phyloP scores from a whole-genome alignment of 2,888 invertebrate species.

The Pheosia gnoma region DNA sequence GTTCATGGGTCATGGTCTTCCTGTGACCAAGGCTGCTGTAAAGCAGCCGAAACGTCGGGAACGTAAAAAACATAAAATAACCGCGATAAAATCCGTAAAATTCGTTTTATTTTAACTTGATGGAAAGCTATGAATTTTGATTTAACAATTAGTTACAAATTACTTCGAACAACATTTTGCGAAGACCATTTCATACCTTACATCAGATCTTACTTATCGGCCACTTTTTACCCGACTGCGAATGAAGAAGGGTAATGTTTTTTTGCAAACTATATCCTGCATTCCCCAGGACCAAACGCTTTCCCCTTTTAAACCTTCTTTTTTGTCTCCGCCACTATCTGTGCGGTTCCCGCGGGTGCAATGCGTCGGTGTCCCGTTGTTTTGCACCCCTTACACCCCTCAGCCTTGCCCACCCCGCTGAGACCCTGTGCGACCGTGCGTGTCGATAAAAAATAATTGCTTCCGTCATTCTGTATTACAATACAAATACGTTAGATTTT shows the following conservation, averaged over 20 bases:
- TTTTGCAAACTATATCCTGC: neutral
- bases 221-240: too few species aligned
- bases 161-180: too few species aligned
- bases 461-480: slow-evolving; percentile 69
- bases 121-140: too few species aligned
- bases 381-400: slow-evolving; percentile 40
- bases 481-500: slow-evolving; percentile 54
- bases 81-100: too few species aligned
- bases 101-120: too few species aligned
- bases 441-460: slow-evolving; percentile 82
- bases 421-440: slow-evolving; percentile 66
- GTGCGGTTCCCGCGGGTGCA: slow-evolving; percentile 74
- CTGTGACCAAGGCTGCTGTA: too few species aligned
- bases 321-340: slow-evolving; percentile 55
- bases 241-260: neutral
- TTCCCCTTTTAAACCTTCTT: slow-evolving; percentile 63
- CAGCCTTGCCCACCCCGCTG: slow-evolving; percentile 22
- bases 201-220: too few species aligned
- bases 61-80: too few species aligned
- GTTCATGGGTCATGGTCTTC: too few species aligned
- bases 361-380: slow-evolving; percentile 69
- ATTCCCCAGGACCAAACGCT: slow-evolving; percentile 41
- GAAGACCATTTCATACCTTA: too few species aligned
- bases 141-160: too few species aligned
- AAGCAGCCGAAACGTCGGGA: too few species aligned